These are phyloP conservation scores for Drosophila carrolli DNA, from an alignment of 1,140 invertebrate species.

Conservation along the genomic window DNA sequence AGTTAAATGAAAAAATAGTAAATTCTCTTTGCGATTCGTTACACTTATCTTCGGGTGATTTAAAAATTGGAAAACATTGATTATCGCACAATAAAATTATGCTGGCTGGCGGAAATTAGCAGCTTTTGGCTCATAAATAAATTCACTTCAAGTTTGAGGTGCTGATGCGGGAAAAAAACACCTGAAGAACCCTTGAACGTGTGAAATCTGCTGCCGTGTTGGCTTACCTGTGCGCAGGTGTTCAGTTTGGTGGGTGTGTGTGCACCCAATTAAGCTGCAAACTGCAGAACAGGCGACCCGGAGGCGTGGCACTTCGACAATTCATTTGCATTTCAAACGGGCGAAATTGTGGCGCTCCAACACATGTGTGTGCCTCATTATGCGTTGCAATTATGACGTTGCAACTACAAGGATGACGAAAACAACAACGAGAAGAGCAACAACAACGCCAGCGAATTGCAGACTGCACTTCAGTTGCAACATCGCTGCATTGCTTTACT, in stretches of 20 bases:
- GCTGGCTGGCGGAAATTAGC: slow-evolving; percentile 18
- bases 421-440: slow-evolving; percentile 21
- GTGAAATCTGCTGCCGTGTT: slow-evolving; percentile 35
- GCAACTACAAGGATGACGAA: slow-evolving; percentile 64
- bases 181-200: slow-evolving; percentile 40
- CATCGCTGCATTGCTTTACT: slow-evolving; percentile 26
- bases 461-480: slow-evolving; percentile 65
- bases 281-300: slow-evolving; percentile 51
- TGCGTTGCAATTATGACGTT: slow-evolving; percentile 78
- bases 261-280: slow-evolving; percentile 74
- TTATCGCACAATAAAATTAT: slow-evolving; percentile 11
- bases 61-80: neutral
- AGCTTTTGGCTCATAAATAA: slow-evolving; percentile 37
- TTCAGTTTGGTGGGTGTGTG: slow-evolving; percentile 24
- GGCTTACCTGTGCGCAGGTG: slow-evolving; percentile 18
- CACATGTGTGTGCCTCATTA: slow-evolving; percentile 61
- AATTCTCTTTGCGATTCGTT: no score
- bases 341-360: slow-evolving; percentile 53
- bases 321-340: slow-evolving; percentile 78
- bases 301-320: slow-evolving; percentile 59
- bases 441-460: slow-evolving; percentile 41
- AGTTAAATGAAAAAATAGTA: no score
- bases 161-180: slow-evolving; percentile 6
- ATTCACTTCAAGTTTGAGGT: slow-evolving; percentile 6
- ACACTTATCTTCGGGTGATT: no score